Evolutionary conservation across 2,797 vertebrate genomes (phyloP), one percentile per base, ranked within the genome.

Genomic region (Okamejei kenojei): DNA sequence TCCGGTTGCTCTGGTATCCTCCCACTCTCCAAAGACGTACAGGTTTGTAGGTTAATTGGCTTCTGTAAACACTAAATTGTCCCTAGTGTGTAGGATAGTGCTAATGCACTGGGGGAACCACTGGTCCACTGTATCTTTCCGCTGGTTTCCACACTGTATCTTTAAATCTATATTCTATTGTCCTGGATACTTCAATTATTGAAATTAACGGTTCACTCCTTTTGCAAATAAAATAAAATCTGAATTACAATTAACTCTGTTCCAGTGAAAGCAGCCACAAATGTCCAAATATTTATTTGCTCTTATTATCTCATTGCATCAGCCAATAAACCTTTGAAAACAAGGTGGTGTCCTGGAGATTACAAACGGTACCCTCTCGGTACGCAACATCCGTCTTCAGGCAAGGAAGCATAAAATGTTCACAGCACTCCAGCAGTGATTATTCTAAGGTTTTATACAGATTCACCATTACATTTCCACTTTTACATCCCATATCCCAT

Each of bases 401-500:
- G 1, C 68, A 17, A 35, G 63, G 63, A 6, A 32, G 15, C 61
- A 68, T 17, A 88, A 88, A 19, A n/a, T 68, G n/a, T 1, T 21
- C 63, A n/a, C 61, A 88, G 61, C n/a, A 68, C 17, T 21, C 84
- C 84, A 88, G 35, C n/a, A 21, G 17, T 88, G 84, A 32, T 68
- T 63, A 35, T 35, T 68, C 61, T 88, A 35, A 88, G 61, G 7
- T 88, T 88, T 88, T 35, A 88, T 35, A 68, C 63, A 88, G 84
- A 88, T 88, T 88, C 15, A 7, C 61, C 61, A 65, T 88, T 88
- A 65, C n/a, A 68, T 88, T 88, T 68, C 61, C 32, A 65, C n/a
- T 88, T 68, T 68, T 84, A 65, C n/a, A 65, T 88, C 68, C 84
- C 61, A 88, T 88, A 88, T 3, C 61, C 32, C 61, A 65, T 88